A percentile compares a stretch with the other conserved stretches of the same genome.
Evolutionary conservation across 2,888 invertebrate species (phyloP).

Genomic region (Drosophila subquinaria): DNA sequence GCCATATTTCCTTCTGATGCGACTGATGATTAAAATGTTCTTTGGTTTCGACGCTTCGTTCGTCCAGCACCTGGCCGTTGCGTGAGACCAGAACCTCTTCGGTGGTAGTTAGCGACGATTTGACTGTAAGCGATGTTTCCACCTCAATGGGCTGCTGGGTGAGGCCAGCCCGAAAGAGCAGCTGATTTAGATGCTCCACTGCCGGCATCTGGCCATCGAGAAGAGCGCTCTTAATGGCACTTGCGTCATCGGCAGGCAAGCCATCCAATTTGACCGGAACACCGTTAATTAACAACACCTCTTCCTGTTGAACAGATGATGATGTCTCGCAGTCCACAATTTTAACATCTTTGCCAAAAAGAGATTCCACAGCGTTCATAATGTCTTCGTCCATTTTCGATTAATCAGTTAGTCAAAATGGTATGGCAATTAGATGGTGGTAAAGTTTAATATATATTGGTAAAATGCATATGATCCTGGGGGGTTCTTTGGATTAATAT

Average conservation of each 20-base stretch:
- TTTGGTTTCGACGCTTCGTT: constrained; percentile 89
- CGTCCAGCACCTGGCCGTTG: constrained; percentile 90
- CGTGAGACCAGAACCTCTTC: constrained; percentile 90
- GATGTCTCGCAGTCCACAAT: constrained; percentile 91
- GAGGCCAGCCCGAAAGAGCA: constrained; percentile 89
- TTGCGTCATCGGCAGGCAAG: constrained; percentile 89
- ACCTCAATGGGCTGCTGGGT: constrained; percentile 89
- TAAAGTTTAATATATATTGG: constrained; percentile 73
- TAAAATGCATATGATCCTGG: constrained; percentile 73
- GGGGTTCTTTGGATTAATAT: constrained; percentile 77
- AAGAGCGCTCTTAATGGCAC: constrained; percentile 89
- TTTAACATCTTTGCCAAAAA: constrained; percentile 90
- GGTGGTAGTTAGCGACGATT: constrained; percentile 89
- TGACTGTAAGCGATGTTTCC: constrained; percentile 90
- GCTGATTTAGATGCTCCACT: constrained; percentile 89
- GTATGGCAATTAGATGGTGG: constrained; percentile 46
- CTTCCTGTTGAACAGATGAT: constrained; percentile 90
- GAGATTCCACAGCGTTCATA: constrained; percentile 90
- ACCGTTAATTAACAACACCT: constrained; percentile 90
- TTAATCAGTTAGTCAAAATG: constrained; percentile 54
- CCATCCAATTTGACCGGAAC: constrained; percentile 89
- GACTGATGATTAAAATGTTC: constrained; percentile 90
- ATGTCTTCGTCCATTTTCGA: constrained; percentile 89
- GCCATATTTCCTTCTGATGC: constrained; percentile 89
- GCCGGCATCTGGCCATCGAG: constrained; percentile 90